Evolutionary conservation across 1,140 invertebrate species (phyloP), one percentile per base, ranked within the genome.

Genomic region (Schmidtea mediterranea): DNA sequence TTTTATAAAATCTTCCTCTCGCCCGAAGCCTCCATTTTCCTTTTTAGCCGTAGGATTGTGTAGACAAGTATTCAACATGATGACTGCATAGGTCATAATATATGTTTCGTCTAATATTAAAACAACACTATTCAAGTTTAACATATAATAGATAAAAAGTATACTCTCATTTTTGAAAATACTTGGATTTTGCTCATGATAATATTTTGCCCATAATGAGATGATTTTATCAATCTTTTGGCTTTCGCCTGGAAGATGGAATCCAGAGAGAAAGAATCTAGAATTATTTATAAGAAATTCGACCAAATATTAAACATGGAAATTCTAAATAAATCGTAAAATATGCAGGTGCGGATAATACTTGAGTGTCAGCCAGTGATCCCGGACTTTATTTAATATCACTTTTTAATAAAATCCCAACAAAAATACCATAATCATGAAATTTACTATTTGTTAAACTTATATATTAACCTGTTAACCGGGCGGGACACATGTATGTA

Each of bases 211-310:
- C 15, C 15, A 45, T 45, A 21, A 22, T 21, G 15, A 13, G 5
- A 45, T 15, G n/a, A 45, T 45, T 45, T 45, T 45, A 21, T 45
- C 43, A 45, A 45, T 45, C 18, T 45, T 45, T 21, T 45, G 43
- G n/a, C 43, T 45, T 21, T 45, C 43, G n/a, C 43, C 43, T 19
- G 43, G 43, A 2, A 45, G n/a, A 21, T 45, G 15, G n/a, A 45
- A 45, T 13, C 15, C 21, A 9, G 43, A 19, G 19, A 45, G n/a
- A 45, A 45, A 45, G 19, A 19, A 13, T 45, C 43, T 45, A 24
- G 22, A 21, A 19, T 12, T 18, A 41, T 19, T 41, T 15, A 41
- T 18, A 15, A 41, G n/a, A n/a, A n/a, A n/a, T n/a, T 32, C 26
- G 26, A 32, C 3, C 26, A 6, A 6, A 32, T 32, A 32, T 32